Percentiles rank a stretch among this genome's conserved stretches.
These are phyloP conservation scores for Chaetogeoica ovagalla DNA, from an alignment of 2,888 invertebrate species.

Conservation along the genomic window DNA sequence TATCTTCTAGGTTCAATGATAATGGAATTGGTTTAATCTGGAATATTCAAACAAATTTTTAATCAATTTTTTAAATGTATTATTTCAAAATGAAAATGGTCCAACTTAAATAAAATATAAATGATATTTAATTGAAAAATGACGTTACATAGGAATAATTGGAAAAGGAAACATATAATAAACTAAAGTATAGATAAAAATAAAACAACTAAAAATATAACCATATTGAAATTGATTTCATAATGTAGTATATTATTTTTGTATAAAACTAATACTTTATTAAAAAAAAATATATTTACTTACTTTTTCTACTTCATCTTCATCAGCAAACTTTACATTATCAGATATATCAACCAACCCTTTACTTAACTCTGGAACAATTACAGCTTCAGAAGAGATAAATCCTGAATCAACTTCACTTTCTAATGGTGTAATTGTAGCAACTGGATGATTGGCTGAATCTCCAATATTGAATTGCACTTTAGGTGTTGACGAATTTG, in stretches of 20 bases:
- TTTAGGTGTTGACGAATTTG: conserved; percentile 49
- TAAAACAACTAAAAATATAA: too few relatives aligned
- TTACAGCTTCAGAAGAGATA: conserved; percentile 57
- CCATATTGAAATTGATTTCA: too few relatives aligned
- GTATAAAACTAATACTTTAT: background rate
- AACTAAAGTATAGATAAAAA: too few relatives aligned
- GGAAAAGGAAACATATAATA: too few relatives aligned
- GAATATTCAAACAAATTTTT: background rate
- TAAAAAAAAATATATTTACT: background rate
- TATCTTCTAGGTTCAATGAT: conserved; percentile 56
- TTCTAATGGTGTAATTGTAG: conserved; percentile 34
- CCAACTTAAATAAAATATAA: too few relatives aligned
- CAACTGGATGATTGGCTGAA: conserved; percentile 28
- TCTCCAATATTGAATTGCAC: conserved; percentile 52
- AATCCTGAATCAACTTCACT: conserved; percentile 58
- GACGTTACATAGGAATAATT: too few relatives aligned
- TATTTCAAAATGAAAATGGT: too few relatives aligned
- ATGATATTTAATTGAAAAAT: too few relatives aligned
- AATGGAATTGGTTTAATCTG: conserved; percentile 25
- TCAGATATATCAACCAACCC: conserved; percentile 52
- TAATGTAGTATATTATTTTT: too few relatives aligned
- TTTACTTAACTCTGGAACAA: conserved; percentile 53
- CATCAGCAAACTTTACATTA: conserved; percentile 47
- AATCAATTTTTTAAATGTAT: background rate
- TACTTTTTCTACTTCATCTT: conserved; percentile 49